phyloP scores from a whole-genome alignment of 2,888 invertebrate species.

The Gortyna flavago region DNA sequence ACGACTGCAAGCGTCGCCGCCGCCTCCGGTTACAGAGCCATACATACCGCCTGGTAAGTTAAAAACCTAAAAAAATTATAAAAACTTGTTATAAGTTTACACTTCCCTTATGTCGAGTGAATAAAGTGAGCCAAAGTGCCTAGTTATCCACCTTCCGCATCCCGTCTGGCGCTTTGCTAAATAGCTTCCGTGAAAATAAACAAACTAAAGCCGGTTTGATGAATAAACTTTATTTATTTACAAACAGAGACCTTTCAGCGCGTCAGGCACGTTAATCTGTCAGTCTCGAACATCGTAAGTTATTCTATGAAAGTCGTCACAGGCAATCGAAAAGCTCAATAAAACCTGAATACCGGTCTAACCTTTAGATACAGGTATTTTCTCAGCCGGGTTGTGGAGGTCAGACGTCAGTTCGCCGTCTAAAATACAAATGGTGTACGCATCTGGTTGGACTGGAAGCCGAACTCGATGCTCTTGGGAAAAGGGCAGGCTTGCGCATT shows the following conservation, averaged over 20 bases:
- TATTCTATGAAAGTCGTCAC: conserved; percentile 54
- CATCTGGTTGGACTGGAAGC: conserved; percentile 38
- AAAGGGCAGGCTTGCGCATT: conserved; percentile 28
- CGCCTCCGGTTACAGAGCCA: conserved; percentile 81
- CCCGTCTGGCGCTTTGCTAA: neutral
- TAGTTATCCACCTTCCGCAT: neutral
- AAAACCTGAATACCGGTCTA: conserved; percentile 47
- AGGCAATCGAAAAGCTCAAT: conserved; percentile 44
- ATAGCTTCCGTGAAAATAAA: conserved; percentile 11
- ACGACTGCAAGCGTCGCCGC: conserved; percentile 82
- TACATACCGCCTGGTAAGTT: conserved; percentile 85
- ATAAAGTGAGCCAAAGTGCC: neutral
- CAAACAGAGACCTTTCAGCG: conserved; percentile 5
- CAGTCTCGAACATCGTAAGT: conserved; percentile 32
- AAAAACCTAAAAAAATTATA: neutral
- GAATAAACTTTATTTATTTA: neutral
- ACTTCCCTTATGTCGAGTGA: conserved; percentile 6
- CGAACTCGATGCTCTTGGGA: conserved; percentile 43
- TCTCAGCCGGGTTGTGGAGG: conserved; percentile 34
- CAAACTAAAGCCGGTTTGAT: conserved; percentile 5
- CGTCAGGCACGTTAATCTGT: neutral
- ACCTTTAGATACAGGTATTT: conserved; percentile 53
- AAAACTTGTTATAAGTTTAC: neutral
- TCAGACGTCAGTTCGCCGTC: conserved; percentile 46
- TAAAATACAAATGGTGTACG: conserved; percentile 51